Evolutionary conservation across 2,888 invertebrate genomes (phyloP).

Genomic region (Hesperia comma): DNA sequence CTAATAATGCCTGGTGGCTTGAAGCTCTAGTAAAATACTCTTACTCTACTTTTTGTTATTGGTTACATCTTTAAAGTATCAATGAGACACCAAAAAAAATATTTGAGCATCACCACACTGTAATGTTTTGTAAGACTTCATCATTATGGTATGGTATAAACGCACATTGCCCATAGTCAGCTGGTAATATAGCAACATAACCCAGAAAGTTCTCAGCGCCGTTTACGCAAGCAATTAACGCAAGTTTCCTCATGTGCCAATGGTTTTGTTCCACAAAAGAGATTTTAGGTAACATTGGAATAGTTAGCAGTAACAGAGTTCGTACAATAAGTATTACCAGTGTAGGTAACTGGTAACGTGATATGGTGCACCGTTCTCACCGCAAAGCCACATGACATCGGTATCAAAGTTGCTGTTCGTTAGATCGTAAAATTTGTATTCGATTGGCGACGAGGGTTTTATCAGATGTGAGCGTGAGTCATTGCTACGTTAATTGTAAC

Average conservation of each 20-base stretch:
- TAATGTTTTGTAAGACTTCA: constrained; percentile 26
- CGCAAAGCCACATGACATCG: constrained; percentile 33
- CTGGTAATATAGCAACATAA: constrained; percentile 44
- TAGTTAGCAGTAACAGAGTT: not conserved
- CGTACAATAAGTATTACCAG: constrained; percentile 4
- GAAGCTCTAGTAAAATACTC: too few relatives aligned
- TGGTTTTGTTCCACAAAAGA: constrained; percentile 51
- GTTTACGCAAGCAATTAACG: constrained; percentile 57
- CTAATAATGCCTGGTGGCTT: too few relatives aligned
- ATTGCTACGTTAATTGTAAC: constrained; percentile 11
- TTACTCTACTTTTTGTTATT: too few relatives aligned
- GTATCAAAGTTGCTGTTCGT: constrained; percentile 26
- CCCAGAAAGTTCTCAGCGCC: constrained; percentile 44
- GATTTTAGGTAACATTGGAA: constrained; percentile 17
- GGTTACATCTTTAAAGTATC: too few relatives aligned
- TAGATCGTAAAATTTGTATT: constrained; percentile 15
- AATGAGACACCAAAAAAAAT: too few relatives aligned
- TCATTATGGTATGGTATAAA: constrained; percentile 18
- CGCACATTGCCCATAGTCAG: constrained; percentile 24
- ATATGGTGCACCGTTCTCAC: constrained; percentile 28
- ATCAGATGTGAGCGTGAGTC: constrained; percentile 15
- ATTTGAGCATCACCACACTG: not conserved
- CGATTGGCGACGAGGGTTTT: constrained; percentile 27
- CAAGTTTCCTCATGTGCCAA: constrained; percentile 44
- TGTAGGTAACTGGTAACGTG: constrained; percentile 28